A percentile compares a stretch with the other conserved stretches of the same genome.
These are phyloP conservation scores for Malurus elegans DNA, from an alignment of 2,113 vertebrate genomes.

Conservation along the genomic window DNA sequence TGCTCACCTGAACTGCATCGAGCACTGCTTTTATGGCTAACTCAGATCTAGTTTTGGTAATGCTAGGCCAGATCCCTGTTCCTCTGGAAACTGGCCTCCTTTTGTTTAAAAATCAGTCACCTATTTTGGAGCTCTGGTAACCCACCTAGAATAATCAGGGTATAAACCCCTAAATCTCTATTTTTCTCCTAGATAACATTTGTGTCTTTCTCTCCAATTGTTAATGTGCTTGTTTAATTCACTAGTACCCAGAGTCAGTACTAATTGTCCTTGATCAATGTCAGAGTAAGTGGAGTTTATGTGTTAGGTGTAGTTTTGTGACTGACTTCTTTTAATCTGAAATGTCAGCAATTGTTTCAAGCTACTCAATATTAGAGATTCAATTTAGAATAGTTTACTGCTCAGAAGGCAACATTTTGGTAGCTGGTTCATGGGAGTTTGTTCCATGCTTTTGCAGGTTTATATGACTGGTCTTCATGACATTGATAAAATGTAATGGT, in stretches of 20 bases:
- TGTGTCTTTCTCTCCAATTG: not conserved
- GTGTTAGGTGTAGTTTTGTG: not conserved
- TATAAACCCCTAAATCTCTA: not conserved
- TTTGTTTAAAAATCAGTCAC: not conserved
- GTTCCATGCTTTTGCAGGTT: not conserved
- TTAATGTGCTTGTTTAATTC: not conserved
- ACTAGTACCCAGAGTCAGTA: not conserved
- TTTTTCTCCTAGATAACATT: not conserved
- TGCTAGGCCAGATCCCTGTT: not conserved
- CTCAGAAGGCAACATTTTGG: not conserved
- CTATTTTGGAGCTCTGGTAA: not conserved
- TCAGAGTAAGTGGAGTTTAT: not conserved
- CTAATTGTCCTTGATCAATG: not conserved
- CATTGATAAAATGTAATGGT: fast-evolving
- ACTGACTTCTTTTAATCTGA: not conserved
- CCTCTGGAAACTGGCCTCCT: not conserved
- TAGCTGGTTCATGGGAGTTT: not conserved
- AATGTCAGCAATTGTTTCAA: not conserved
- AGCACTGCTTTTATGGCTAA: not conserved
- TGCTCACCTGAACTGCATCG: fast-evolving
- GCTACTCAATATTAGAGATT: not conserved
- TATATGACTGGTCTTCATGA: not conserved
- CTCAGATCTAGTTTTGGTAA: not conserved
- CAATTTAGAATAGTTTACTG: not conserved
- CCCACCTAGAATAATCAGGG: not conserved